These are phyloP conservation scores for Didymodactylos carnosus DNA, from an alignment of 2,888 invertebrate genomes.

Conservation along the genomic window DNA sequence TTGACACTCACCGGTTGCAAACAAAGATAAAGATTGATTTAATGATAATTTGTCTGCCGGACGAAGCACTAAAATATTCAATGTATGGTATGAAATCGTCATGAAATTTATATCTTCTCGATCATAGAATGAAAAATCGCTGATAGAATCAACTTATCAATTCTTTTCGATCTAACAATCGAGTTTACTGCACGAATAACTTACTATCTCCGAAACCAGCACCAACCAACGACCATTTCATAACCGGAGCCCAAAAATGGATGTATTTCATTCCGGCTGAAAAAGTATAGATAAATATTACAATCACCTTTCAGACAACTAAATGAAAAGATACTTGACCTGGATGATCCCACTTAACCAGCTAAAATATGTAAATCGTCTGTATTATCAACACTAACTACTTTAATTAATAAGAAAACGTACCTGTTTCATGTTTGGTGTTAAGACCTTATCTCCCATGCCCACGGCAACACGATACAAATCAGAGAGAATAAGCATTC, in stretches of 20 bases:
- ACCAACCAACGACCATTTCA: conserved; percentile 89
- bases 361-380: not conserved
- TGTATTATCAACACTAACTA: not conserved
- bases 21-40: conserved; percentile 57
- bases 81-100: too few species aligned
- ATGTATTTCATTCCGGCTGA: conserved; percentile 94
- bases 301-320: conserved; percentile 53
- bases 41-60: conserved; percentile 71
- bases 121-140: too few species aligned
- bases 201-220: conserved; percentile 74
- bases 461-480: conserved; percentile 22
- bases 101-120: too few species aligned
- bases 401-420: not conserved
- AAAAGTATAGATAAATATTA: too few species aligned
- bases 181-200: too few species aligned
- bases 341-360: not conserved
- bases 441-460: conserved; percentile 52
- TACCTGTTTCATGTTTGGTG: conserved; percentile 57
- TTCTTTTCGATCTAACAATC: too few species aligned
- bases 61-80: too few species aligned
- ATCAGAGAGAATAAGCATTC: conserved; percentile 20
- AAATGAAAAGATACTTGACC: not conserved
- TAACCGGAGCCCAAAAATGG: conserved; percentile 90
- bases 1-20: conserved; percentile 60
- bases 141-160: too few species aligned